Evolutionary conservation across 2,888 invertebrate genomes (phyloP).

Genomic region (Lagria hirta): DNA sequence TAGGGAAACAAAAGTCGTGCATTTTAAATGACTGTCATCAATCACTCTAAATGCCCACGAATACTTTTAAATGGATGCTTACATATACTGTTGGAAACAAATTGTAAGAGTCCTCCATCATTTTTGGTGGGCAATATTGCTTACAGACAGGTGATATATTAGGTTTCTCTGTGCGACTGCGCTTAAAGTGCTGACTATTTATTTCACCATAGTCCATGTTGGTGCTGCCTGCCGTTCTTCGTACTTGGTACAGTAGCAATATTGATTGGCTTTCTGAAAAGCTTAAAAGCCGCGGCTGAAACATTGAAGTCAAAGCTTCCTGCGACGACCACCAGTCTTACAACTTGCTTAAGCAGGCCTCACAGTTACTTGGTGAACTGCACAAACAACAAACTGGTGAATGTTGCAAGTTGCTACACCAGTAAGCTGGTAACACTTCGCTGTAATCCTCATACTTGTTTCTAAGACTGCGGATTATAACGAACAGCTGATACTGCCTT

Average conservation of each 20-base stretch:
- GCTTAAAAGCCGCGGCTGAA: conserved; percentile 5
- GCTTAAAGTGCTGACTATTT: conserved; percentile 26
- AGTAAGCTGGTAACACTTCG: conserved; percentile 28
- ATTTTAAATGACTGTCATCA: conserved; percentile 40
- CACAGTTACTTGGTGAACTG: too few species aligned
- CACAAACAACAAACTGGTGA: conserved; percentile 1
- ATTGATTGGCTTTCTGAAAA: conserved; percentile 34
- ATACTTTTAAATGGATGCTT: conserved; percentile 39
- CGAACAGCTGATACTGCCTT: too few species aligned
- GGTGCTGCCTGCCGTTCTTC: too few species aligned
- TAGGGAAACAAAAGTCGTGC: conserved; percentile 41
- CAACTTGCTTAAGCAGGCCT: too few species aligned
- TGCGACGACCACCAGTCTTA: too few species aligned
- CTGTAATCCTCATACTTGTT: too few species aligned
- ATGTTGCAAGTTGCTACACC: conserved; percentile 6
- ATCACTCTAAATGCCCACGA: conserved; percentile 39
- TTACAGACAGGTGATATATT: conserved; percentile 42
- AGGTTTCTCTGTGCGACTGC: conserved; percentile 30
- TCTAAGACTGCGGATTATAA: too few species aligned
- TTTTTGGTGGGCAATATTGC: conserved; percentile 39
- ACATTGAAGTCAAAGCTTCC: background rate
- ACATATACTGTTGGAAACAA: conserved; percentile 39
- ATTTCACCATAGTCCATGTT: conserved; percentile 25
- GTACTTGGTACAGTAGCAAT: conserved; percentile 35
- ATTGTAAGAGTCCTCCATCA: conserved; percentile 40